Conservation (phyloP, 2,888 invertebrate species). For the Fabriciana adippe region DNA sequence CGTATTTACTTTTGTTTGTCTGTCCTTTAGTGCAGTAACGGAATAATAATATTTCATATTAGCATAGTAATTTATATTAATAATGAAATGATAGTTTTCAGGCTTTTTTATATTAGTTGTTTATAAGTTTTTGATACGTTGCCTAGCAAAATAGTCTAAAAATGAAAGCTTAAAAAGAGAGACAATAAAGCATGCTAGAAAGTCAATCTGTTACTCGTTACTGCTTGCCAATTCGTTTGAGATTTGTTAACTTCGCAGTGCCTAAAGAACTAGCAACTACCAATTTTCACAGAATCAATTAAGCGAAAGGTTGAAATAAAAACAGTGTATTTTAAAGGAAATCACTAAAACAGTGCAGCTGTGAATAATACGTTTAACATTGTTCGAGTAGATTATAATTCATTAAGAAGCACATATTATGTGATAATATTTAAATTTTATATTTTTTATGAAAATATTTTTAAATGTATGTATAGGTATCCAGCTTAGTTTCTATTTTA, state of each 20-base stretch:
- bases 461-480: too few relatives aligned
- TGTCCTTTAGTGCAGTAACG: too few relatives aligned
- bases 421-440: too few relatives aligned
- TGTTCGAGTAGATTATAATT: too few relatives aligned
- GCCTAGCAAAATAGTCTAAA: neutral
- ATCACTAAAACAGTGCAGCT: neutral
- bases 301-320: slow-evolving; percentile 22
- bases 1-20: too few relatives aligned
- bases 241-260: slow-evolving; percentile 23
- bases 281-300: slow-evolving; percentile 27
- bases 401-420: too few relatives aligned
- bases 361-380: neutral
- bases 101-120: neutral
- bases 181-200: slow-evolving; percentile 15
- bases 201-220: slow-evolving; percentile 25
- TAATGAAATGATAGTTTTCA: too few relatives aligned
- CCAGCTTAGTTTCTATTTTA: too few relatives aligned
- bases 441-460: too few relatives aligned
- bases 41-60: too few relatives aligned
- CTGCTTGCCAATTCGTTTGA: slow-evolving; percentile 23
- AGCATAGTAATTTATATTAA: too few relatives aligned
- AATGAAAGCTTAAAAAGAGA: neutral
- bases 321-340: slow-evolving; percentile 20
- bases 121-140: neutral
- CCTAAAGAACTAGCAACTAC: slow-evolving; percentile 19